Evolutionary conservation across 2,888 invertebrate genomes (phyloP).

Genomic region (Taphrorychus bicolor): DNA sequence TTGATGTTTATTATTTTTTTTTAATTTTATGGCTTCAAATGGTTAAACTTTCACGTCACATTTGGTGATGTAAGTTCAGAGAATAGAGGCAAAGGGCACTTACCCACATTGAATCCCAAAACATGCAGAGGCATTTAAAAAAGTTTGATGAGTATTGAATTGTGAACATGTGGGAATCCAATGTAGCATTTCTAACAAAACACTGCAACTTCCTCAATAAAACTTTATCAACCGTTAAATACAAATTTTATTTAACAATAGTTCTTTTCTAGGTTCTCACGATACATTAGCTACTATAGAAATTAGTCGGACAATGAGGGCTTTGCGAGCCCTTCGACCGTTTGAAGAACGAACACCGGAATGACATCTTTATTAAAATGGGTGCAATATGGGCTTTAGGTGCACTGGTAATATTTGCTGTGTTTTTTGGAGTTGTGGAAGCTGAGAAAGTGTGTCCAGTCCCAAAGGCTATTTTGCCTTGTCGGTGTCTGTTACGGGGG

Average conservation of each 20-base stretch:
- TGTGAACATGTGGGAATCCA: neutral
- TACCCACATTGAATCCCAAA: neutral
- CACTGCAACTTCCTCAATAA: slow-evolving; percentile 24
- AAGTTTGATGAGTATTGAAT: neutral
- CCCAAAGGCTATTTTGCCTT: slow-evolving; percentile 80
- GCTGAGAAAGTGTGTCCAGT: slow-evolving; percentile 68
- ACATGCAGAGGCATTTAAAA: neutral
- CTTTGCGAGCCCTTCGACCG: slow-evolving; percentile 13
- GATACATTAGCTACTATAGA: slow-evolving; percentile 11
- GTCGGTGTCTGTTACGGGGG: slow-evolving; percentile 78
- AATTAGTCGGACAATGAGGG: slow-evolving; percentile 5
- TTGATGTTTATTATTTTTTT: too few relatives aligned
- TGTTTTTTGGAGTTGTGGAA: neutral
- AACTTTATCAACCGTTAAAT: slow-evolving; percentile 24
- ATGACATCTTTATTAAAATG: slow-evolving; percentile 29
- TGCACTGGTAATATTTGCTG: slow-evolving; percentile 10
- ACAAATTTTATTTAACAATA: slow-evolving; percentile 20
- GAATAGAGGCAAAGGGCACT: too few relatives aligned
- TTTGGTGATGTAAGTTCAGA: too few relatives aligned
- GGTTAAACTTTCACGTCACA: too few relatives aligned
- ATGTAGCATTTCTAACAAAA: neutral
- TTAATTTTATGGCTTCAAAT: too few relatives aligned
- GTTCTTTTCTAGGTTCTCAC: slow-evolving; percentile 15
- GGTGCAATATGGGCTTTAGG: slow-evolving; percentile 11
- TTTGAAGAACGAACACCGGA: slow-evolving; percentile 16